Evolutionary conservation across 2,113 vertebrate genomes (phyloP).

Genomic region (Cephalopterus ornatus): DNA sequence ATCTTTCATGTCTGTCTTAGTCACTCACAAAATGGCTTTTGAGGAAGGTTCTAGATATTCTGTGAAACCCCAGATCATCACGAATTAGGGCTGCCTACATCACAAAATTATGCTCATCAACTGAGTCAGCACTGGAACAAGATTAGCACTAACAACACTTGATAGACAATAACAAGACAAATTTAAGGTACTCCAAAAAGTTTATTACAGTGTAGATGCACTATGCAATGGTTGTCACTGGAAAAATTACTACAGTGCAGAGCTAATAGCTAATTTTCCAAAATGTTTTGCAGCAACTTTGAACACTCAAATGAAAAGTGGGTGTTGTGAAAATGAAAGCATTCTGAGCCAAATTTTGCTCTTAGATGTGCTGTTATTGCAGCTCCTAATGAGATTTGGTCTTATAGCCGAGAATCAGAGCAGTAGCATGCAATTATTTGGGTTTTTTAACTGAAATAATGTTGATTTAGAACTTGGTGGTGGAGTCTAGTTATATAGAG

Average conservation of each 20-base stretch:
- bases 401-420: not conserved
- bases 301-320: not conserved
- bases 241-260: not conserved
- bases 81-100: slow-evolving; percentile 27
- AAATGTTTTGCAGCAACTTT: not conserved
- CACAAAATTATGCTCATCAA: slow-evolving; percentile 22
- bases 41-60: slow-evolving; percentile 31
- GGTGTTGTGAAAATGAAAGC: not conserved
- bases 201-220: not conserved
- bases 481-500: not conserved
- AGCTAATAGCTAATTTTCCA: slow-evolving; percentile 10
- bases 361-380: not conserved
- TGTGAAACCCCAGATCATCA: not conserved
- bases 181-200: not conserved
- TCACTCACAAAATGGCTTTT: slow-evolving; percentile 15
- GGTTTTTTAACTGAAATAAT: not conserved
- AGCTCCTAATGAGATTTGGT: slow-evolving; percentile 1
- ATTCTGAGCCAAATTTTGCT: slow-evolving; percentile 11
- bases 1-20: not conserved
- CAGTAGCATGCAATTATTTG: not conserved
- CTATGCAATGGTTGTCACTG: not conserved
- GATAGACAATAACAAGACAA: slow-evolving; percentile 30
- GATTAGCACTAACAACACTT: slow-evolving; percentile 11
- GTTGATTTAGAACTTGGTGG: not conserved
- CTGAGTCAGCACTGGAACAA: slow-evolving; percentile 43